Conservation (phyloP, 2,888 invertebrate species). For the Tanytarsus gracilentus region DNA sequence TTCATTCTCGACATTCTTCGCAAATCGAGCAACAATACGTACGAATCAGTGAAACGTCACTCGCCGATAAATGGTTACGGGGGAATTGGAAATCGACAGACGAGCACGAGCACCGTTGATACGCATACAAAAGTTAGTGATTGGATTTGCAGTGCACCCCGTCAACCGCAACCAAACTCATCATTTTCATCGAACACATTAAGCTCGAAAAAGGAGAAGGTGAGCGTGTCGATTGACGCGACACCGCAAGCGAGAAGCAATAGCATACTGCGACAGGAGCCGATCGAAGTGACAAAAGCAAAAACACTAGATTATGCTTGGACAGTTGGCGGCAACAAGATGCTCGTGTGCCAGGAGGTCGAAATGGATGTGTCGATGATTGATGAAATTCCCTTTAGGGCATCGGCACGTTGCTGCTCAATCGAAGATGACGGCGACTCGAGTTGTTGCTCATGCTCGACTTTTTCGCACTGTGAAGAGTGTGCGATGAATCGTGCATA, state of each 20-base stretch:
- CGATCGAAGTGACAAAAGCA: constrained; percentile 60
- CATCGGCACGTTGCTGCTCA: not conserved
- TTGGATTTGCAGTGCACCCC: constrained; percentile 55
- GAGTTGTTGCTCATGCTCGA: constrained; percentile 34
- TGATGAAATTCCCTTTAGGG: constrained; percentile 18
- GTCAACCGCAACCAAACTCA: constrained; percentile 30
- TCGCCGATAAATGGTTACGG: constrained; percentile 51
- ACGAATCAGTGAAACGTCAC: constrained; percentile 46
- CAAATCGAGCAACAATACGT: constrained; percentile 34
- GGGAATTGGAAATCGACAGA: constrained; percentile 57
- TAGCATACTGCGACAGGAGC: constrained; percentile 64
- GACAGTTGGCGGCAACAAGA: constrained; percentile 33
- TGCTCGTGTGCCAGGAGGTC: constrained; percentile 39
- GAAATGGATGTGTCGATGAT: constrained; percentile 36
- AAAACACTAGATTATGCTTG: constrained; percentile 34
- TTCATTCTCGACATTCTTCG: constrained; percentile 40
- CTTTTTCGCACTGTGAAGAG: constrained; percentile 33
- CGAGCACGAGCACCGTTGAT: constrained; percentile 73
- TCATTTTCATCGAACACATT: constrained; percentile 35
- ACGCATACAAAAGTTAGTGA: constrained; percentile 78
- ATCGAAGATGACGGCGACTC: constrained; percentile 15
- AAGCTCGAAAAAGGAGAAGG: constrained; percentile 46
- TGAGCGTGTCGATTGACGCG: constrained; percentile 70
- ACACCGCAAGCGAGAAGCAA: constrained; percentile 64
- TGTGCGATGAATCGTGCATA: constrained; percentile 51